These are phyloP conservation scores for Macquaria australasica DNA, from an alignment of 2,113 vertebrate genomes.

Conservation along the genomic window DNA sequence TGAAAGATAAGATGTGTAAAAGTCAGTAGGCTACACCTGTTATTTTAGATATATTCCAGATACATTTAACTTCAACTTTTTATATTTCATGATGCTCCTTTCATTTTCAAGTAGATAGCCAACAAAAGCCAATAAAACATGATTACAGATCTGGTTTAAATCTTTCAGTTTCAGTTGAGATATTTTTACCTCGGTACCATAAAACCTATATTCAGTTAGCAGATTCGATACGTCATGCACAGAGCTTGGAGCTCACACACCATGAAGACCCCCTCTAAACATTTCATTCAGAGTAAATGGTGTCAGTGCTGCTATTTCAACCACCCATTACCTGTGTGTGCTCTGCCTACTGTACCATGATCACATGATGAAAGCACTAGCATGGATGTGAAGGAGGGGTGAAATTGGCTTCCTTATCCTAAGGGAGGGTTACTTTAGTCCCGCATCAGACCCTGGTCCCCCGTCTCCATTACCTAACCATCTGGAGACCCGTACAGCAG, in stretches of 20 bases:
- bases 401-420: not conserved
- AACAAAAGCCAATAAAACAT: not conserved
- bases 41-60: not conserved
- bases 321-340: not conserved
- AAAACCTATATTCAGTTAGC: not conserved
- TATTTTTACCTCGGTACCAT: not conserved
- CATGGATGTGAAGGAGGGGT: not conserved
- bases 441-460: not conserved
- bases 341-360: not conserved
- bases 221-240: not conserved
- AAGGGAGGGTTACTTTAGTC: not conserved
- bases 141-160: not conserved
- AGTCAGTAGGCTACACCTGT: not conserved
- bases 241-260: not conserved
- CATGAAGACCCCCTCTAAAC: not conserved
- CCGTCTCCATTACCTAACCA: not conserved
- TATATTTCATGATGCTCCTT: too few species aligned
- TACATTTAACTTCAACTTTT: not conserved
- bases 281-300: too few species aligned
- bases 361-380: not conserved
- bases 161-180: not conserved
- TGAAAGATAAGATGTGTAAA: not conserved
- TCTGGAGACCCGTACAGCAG: not conserved
- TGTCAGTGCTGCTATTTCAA: not conserved
- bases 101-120: not conserved